Evolutionary conservation across 1,140 invertebrate species (phyloP).

Genomic region (Stegodyphus dumicola): DNA sequence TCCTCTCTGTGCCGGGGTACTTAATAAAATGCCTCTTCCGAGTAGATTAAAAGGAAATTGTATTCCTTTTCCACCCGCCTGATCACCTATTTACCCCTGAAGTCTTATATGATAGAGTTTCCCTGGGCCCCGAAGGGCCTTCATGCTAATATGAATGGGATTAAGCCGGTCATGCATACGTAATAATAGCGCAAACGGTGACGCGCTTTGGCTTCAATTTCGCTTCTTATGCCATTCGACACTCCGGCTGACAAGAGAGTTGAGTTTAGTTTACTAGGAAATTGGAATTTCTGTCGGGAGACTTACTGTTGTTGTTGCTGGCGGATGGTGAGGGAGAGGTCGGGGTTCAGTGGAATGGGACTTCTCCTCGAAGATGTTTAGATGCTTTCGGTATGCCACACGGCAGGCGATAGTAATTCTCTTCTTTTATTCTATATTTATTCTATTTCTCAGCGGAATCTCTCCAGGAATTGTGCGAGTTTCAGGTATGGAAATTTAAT

Average conservation of each 20-base stretch:
- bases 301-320: too few relatives aligned
- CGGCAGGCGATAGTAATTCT: too few relatives aligned
- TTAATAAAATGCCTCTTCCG: constrained; percentile 49
- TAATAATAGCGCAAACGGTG: constrained; percentile 12
- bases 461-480: too few relatives aligned
- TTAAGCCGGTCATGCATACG: constrained; percentile 38
- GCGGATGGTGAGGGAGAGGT: too few relatives aligned
- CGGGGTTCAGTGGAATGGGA: too few relatives aligned
- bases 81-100: constrained; percentile 41
- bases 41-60: constrained; percentile 51
- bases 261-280: constrained; percentile 36
- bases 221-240: not conserved
- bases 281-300: constrained; percentile 25
- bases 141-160: constrained; percentile 47
- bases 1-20: not conserved
- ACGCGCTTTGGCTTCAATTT: not conserved
- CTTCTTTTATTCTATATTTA: too few relatives aligned
- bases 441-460: too few relatives aligned
- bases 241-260: constrained; percentile 39
- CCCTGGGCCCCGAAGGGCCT: constrained; percentile 14
- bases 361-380: too few relatives aligned
- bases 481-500: too few relatives aligned
- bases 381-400: too few relatives aligned
- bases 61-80: constrained; percentile 43
- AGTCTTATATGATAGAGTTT: constrained; percentile 16